phyloP scores from a whole-genome alignment of 1,140 invertebrate genomes.

The Babylonia areolata region DNA sequence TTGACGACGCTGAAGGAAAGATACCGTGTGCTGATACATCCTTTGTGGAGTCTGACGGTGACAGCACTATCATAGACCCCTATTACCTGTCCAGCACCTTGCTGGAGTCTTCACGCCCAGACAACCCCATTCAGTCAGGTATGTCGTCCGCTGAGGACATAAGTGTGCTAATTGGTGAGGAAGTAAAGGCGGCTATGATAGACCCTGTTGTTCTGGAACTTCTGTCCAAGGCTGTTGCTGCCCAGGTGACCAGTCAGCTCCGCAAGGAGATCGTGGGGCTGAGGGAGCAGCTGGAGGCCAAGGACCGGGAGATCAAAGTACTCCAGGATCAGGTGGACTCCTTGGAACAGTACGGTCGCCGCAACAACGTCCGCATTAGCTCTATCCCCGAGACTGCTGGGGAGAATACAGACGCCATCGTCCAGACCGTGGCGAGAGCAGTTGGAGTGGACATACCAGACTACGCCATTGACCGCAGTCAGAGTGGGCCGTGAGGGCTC shows the following conservation, averaged over 20 bases:
- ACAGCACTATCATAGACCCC: neutral
- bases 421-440: neutral
- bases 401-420: neutral
- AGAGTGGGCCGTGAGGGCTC: neutral
- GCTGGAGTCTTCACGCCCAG: neutral
- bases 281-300: neutral
- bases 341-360: conserved; percentile 12
- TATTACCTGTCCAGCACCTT: neutral
- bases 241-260: neutral
- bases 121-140: no score
- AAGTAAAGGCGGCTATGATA: neutral
- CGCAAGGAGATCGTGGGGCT: neutral
- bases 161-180: neutral
- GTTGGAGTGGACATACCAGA: neutral
- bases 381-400: neutral
- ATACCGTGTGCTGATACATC: neutral
- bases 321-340: neutral
- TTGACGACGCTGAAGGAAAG: neutral
- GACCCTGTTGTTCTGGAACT: neutral
- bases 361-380: conserved; percentile 4
- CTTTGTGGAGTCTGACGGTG: no score
- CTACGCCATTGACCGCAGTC: neutral
- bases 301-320: neutral
- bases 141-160: neutral
- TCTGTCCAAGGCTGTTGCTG: neutral